phyloP scores from a whole-genome alignment of 1,140 invertebrate genomes.

The Scaptomyza montana region DNA sequence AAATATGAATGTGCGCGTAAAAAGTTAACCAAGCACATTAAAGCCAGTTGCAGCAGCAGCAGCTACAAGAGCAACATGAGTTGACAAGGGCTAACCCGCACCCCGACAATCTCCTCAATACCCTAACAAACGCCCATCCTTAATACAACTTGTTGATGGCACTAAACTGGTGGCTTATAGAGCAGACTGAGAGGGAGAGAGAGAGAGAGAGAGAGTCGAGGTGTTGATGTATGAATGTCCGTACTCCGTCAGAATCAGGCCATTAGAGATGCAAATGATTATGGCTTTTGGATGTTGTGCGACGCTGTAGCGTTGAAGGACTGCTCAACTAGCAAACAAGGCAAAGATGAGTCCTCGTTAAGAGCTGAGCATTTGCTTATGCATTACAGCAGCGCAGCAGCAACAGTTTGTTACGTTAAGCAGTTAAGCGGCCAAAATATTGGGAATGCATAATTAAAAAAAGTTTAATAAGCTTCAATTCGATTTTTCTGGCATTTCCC shows the following conservation, averaged over 20 bases:
- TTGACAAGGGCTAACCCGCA: background rate
- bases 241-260: conserved; percentile 46
- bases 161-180: conserved; percentile 1
- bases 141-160: conserved; percentile 42
- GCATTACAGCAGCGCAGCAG: conserved; percentile 23
- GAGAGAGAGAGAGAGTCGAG: conserved; percentile 4
- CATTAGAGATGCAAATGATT: conserved; percentile 80
- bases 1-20: conserved; percentile 62
- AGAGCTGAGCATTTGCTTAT: background rate
- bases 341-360: conserved; percentile 5
- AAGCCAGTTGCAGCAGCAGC: conserved; percentile 27
- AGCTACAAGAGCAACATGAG: conserved; percentile 16
- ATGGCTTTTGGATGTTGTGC: conserved; percentile 65
- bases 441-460: background rate
- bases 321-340: background rate
- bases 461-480: background rate
- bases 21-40: conserved; percentile 77
- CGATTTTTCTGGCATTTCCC: background rate
- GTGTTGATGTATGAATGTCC: conserved; percentile 70
- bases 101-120: background rate
- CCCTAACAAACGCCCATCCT: background rate
- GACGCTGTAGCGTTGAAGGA: conserved; percentile 22
- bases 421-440: background rate
- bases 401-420: background rate
- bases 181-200: background rate